Conservation (phyloP, 2,113 vertebrate species). For the Trogon surrucura region DNA sequence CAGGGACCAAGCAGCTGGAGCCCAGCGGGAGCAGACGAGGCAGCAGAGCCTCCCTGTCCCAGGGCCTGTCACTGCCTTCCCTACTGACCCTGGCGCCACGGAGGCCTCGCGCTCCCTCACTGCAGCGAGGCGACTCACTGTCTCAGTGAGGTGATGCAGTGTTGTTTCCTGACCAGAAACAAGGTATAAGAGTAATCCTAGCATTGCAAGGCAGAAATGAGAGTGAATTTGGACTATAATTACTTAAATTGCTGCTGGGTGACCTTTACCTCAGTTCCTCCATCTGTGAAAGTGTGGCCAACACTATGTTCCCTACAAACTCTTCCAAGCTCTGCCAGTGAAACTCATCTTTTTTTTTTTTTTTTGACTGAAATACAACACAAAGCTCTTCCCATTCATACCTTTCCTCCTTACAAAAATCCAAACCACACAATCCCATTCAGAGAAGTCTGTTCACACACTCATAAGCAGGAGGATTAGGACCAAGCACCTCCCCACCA, state of each 20-base stretch:
- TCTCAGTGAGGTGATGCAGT: not conserved
- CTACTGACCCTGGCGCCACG: not conserved
- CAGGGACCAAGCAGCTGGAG: fast-evolving
- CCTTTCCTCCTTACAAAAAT: not conserved
- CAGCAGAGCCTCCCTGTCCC: not conserved
- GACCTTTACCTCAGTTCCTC: not conserved
- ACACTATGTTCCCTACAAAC: not conserved
- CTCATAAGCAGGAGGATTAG: not conserved
- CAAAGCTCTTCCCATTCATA: not conserved
- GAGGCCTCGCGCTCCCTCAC: fast-evolving
- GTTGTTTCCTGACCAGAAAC: not conserved
- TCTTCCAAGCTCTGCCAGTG: not conserved
- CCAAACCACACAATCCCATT: not conserved
- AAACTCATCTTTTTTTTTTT: not conserved
- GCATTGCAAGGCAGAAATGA: not conserved
- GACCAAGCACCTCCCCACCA: not conserved
- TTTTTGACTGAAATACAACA: not conserved
- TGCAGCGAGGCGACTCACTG: not conserved
- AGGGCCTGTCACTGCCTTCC: not conserved
- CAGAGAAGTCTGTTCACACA: not conserved
- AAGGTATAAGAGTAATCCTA: not conserved
- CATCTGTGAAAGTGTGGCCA: not conserved
- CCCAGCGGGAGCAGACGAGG: fast-evolving
- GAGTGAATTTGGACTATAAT: not conserved
- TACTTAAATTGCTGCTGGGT: not conserved